phyloP scores from a whole-genome alignment of 2,888 invertebrate genomes.

The Rhingia rostrata region DNA sequence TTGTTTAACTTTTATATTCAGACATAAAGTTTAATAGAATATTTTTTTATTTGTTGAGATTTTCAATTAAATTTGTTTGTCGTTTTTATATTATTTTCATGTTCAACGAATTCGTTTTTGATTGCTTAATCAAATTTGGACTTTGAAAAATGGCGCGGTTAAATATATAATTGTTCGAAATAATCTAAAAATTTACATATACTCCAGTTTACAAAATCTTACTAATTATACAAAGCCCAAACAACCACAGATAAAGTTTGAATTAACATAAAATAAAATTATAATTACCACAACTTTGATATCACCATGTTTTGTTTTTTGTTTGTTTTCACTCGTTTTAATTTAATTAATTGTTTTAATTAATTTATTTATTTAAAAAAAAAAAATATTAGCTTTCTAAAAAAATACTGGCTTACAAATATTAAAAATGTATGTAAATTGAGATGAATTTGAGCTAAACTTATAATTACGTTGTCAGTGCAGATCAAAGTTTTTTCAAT shows the following conservation, averaged over 20 bases:
- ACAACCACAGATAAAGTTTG: slow-evolving; percentile 16
- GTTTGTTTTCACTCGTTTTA: not conserved
- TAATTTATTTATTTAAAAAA: slow-evolving; percentile 15
- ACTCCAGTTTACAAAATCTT: slow-evolving; percentile 28
- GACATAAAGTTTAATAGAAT: slow-evolving; percentile 62
- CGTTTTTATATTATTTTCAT: slow-evolving; percentile 1
- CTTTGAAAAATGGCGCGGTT: slow-evolving; percentile 6
- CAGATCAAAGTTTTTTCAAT: too few relatives aligned
- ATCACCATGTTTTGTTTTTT: slow-evolving; percentile 43
- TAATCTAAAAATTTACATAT: slow-evolving; percentile 17
- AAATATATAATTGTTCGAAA: not conserved
- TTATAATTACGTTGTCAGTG: too few relatives aligned
- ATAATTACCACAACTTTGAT: slow-evolving; percentile 33
- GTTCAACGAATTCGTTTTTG: not conserved
- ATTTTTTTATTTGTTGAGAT: slow-evolving; percentile 32
- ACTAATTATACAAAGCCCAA: slow-evolving; percentile 12
- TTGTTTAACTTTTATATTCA: slow-evolving; percentile 36
- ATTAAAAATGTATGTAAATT: too few relatives aligned
- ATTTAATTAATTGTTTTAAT: slow-evolving; percentile 1
- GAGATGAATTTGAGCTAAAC: too few relatives aligned
- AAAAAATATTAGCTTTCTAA: slow-evolving; percentile 36
- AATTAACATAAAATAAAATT: slow-evolving; percentile 35
- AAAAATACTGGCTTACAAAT: not conserved
- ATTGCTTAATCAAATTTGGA: slow-evolving; percentile 22
- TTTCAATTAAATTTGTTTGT: slow-evolving; percentile 19